Conservation (phyloP, 2,888 invertebrate species). For the Metallyticus violacea region DNA sequence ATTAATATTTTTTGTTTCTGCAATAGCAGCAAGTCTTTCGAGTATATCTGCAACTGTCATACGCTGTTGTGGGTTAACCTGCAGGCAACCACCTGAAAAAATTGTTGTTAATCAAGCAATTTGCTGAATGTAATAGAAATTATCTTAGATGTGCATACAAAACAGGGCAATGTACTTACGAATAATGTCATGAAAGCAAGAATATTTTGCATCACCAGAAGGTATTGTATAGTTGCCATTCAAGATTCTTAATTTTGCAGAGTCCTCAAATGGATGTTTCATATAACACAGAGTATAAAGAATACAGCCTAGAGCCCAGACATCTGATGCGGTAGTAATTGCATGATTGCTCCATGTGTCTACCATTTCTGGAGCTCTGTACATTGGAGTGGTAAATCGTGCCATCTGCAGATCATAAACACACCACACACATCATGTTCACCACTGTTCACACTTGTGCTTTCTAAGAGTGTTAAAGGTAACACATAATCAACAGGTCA, state of each 20-base stretch:
- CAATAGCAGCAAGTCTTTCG: slow-evolving; percentile 84
- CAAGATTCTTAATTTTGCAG: slow-evolving; percentile 88
- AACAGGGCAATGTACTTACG: slow-evolving; percentile 15
- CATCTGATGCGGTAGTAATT: slow-evolving; percentile 86
- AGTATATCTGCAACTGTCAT: slow-evolving; percentile 75
- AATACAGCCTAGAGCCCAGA: slow-evolving; percentile 97
- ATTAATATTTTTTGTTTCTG: slow-evolving; percentile 80
- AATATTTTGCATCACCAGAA: slow-evolving; percentile 72
- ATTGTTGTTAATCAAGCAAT: not conserved
- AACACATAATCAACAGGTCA: too few relatives aligned
- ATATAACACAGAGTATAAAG: slow-evolving; percentile 88
- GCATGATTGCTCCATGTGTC: slow-evolving; percentile 96
- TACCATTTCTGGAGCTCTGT: slow-evolving; percentile 96
- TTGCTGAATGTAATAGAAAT: not conserved
- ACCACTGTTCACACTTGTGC: too few relatives aligned
- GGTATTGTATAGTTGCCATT: slow-evolving; percentile 93
- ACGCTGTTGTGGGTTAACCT: slow-evolving; percentile 79
- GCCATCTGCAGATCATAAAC: slow-evolving; percentile 56
- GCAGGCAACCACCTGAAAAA: slow-evolving; percentile 67
- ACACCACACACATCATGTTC: not conserved
- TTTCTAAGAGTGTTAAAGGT: too few relatives aligned
- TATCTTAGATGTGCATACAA: not conserved
- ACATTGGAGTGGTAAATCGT: slow-evolving; percentile 87
- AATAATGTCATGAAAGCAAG: slow-evolving; percentile 73
- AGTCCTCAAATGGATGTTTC: slow-evolving; percentile 95